Percentiles rank a stretch among this genome's conserved stretches.
phyloP scores from a whole-genome alignment of 2,888 invertebrate genomes.

The Eupithecia abbreviata region DNA sequence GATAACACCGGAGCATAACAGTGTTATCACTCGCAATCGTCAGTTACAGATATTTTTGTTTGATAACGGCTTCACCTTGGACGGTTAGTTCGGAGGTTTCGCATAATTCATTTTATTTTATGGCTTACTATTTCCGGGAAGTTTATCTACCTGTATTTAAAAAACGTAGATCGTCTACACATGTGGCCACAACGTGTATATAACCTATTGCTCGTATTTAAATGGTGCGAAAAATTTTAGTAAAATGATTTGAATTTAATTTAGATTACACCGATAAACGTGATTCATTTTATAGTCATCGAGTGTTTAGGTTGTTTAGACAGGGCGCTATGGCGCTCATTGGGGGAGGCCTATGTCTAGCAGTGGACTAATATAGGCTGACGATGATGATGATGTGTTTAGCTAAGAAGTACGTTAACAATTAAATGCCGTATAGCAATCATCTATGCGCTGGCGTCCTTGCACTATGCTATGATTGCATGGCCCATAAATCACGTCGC shows the following conservation, averaged over 20 bases:
- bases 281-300: neutral
- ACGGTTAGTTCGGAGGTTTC: conserved; percentile 49
- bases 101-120: conserved; percentile 4
- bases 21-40: conserved; percentile 68
- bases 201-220: neutral
- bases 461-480: conserved; percentile 34
- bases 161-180: neutral
- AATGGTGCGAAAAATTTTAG: neutral
- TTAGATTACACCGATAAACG: neutral
- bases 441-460: conserved; percentile 18
- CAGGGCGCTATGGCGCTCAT: too few relatives aligned
- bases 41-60: conserved; percentile 63
- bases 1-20: conserved; percentile 72
- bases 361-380: too few relatives aligned
- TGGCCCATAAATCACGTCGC: conserved; percentile 32
- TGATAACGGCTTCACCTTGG: conserved; percentile 75
- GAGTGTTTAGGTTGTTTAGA: neutral
- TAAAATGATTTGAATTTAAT: neutral
- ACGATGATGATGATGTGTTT: neutral
- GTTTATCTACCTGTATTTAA: neutral
- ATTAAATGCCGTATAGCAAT: conserved; percentile 15
- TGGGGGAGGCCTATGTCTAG: too few relatives aligned
- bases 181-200: neutral
- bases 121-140: conserved; percentile 13
- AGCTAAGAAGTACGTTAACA: neutral